Evolutionary conservation across 2,797 vertebrate species (phyloP), one percentile per base, ranked within the genome.

Genomic region (Onychomys torridus): DNA sequence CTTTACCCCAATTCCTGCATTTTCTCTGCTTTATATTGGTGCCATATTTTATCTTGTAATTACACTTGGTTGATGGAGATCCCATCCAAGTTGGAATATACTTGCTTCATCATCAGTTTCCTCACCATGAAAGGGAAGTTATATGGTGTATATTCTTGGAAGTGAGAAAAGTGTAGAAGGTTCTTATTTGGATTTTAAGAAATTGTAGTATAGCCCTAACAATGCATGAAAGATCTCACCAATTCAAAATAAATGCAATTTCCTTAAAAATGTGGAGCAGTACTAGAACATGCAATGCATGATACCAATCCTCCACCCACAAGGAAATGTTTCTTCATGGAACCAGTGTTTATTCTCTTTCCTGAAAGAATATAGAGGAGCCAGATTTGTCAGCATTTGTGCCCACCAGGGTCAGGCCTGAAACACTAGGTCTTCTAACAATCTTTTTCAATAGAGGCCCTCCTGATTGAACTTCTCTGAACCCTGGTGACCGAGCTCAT

Each of bases 211-310:
- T 11, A 77, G 0, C 78, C 23, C 17, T 16, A 55, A 6, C 81
- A 65, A 67, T 84, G 32, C 2, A 55, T 55, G 49, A 86, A 10
- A 83, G 1, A 2, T 34, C 63, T 84, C 65, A 89, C 23, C 69
- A 4, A 57, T 73, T 77, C 40, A 92, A 37, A 88, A 91, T 89
- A 92, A 96, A 79, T 46, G 32, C 75, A 90, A 87, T 81, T 2
- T 5, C 11, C 52, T 19, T 71, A 59, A 65, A 94, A 59, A 4
- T 90, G 37, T 32, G 40, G 43, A 63, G 29, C 82, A 83, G 17
- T 65, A 21, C 61, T 49, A 87, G n/a, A 76, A 89, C 25, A 27
- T 49, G n/a, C 81, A 73, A 17, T 23, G 34, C 2, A 11, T 14
- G 71, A 59, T 61, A 5, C 37, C 82, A 69, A 49, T 11, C 37